Base-by-base conservation (phyloP, 2,888 invertebrate genomes). In the Caenorhabditis imperialis region DNA sequence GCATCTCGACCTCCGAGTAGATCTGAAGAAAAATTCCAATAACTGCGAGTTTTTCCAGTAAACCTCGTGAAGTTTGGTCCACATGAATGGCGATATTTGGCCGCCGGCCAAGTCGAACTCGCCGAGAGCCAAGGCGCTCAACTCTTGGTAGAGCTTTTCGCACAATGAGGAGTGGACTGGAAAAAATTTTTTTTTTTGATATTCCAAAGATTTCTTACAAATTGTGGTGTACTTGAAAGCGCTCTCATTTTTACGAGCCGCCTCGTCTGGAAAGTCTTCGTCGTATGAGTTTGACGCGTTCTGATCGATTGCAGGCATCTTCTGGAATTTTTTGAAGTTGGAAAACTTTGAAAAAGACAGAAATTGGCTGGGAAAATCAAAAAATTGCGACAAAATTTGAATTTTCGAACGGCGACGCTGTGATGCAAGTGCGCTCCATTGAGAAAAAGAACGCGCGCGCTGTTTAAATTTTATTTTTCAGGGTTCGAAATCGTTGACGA, bases 51-150 rank as follows among this genome's bases (percentile, higher is more conserved):
- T 30, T 30, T 30, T 10, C 30, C 30, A 10, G 12, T 12, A 40
- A 53, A 67, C 73, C 47, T 75, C 63, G 40, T 75, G 60, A 12
- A 75, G 53, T n/a, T 42, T 50, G 2, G 47, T 55, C 71, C 75
- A 75, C 71, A 71, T 75, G 7, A 55, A 14, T 12, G 65, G 65
- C 22, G 70, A 70, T 8, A 75, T 58, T 12, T 55, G 47, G 5
- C 70, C 67, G n/a, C 57, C 71, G 4, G 54, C 48, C 44, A 65
- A 53, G 25, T 75, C 63, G 27, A 50, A 75, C 18, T 70, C 63
- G 23, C 70, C 75, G 16, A 71, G 35, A 0, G 70, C 54, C 22
- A 75, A 35, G 0, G 65, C 37, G 23, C 63, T 60, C 3, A 70
- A 40, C 23, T 75, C 75, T 8, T 47, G 33, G 27, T 63, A 75